Evolutionary conservation across 2,888 invertebrate genomes (phyloP).

Genomic region (Aspidapion aeneum): DNA sequence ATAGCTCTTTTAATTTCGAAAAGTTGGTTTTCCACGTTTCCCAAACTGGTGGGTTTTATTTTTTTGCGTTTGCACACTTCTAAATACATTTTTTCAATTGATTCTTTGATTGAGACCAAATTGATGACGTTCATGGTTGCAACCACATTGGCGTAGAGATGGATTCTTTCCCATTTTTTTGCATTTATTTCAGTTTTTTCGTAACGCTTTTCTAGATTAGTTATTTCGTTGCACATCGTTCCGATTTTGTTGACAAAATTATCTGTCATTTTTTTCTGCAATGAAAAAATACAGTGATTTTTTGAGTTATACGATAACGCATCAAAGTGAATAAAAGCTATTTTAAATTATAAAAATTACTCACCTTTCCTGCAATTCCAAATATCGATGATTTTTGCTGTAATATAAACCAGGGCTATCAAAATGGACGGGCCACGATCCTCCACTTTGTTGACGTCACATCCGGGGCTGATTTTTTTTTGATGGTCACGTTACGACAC

Average conservation of each 20-base stretch:
- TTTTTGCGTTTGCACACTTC: conserved; percentile 27
- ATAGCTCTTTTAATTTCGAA: conserved; percentile 26
- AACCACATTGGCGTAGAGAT: conserved; percentile 13
- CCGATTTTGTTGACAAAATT: conserved; percentile 14
- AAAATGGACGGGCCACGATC: too few relatives aligned
- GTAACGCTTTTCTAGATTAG: conserved; percentile 19
- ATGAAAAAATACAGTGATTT: conserved; percentile 1
- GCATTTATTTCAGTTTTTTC: conserved; percentile 18
- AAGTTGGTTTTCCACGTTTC: conserved; percentile 24
- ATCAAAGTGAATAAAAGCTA: too few relatives aligned
- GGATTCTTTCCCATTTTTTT: conserved; percentile 25
- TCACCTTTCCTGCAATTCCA: too few relatives aligned
- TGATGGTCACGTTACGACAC: too few relatives aligned
- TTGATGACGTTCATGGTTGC: conserved; percentile 20
- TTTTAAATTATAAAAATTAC: too few relatives aligned
- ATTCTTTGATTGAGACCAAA: conserved; percentile 22
- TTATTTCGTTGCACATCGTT: conserved; percentile 19
- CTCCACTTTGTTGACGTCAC: too few relatives aligned
- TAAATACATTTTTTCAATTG: conserved; percentile 24
- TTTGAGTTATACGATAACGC: too few relatives aligned
- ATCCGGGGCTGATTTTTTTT: too few relatives aligned
- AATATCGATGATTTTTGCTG: too few relatives aligned
- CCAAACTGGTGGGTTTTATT: conserved; percentile 16
- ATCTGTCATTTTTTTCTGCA: conserved; percentile 21
- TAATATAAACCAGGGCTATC: too few relatives aligned